Base-by-base conservation (phyloP, 2,888 invertebrate species). In the Sympetrum striolatum region DNA sequence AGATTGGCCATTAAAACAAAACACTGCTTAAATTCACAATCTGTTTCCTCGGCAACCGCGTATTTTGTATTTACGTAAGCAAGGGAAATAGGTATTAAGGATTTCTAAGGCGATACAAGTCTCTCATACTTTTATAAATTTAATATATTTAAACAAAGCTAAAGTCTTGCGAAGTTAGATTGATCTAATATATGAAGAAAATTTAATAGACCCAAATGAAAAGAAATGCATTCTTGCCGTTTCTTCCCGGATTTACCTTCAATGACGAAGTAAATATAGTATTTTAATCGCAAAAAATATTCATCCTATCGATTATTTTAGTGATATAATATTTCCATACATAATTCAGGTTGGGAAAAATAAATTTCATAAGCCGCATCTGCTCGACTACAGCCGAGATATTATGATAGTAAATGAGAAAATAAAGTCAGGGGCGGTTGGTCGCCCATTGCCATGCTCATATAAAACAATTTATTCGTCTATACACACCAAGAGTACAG, bases 401-500 rank as follows among this genome's bases (percentile, higher is more conserved):
- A 95, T 96, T 60, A 95, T 95, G 91, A 95, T 96, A 93, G 94
- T 97, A 80, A 94, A 95, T 0, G 96, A 96, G 91, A 95, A 95
- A 91, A 94, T 95, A 8, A 95, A 95, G 90, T 95, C 96, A 0
- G 95, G 95, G 37, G 94, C 96, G 91, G 95, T 96, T 91, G 95
- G 96, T 0, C 94, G 94, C 82, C 95, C 95, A 0, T 92, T 94
- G 44, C 93, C 94, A 0, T 95, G 94, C 91, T 94, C 94, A 91
- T 94, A 94, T 14, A 93, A 94, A 0, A 93, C 95, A 90, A 95
- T 95, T 91, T 95, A 95, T 92, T 97, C 97, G 0, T 97, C 97
- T 0, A 93, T 97, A 86, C 97, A 97, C 94, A 96, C 97, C 1
- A 95, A 96, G 25, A 97, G 97, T 92, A 96, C 96, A 93, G 96